These are phyloP conservation scores for Tuberolachnus salignus DNA, from an alignment of 2,888 invertebrate genomes.

Conservation along the genomic window DNA sequence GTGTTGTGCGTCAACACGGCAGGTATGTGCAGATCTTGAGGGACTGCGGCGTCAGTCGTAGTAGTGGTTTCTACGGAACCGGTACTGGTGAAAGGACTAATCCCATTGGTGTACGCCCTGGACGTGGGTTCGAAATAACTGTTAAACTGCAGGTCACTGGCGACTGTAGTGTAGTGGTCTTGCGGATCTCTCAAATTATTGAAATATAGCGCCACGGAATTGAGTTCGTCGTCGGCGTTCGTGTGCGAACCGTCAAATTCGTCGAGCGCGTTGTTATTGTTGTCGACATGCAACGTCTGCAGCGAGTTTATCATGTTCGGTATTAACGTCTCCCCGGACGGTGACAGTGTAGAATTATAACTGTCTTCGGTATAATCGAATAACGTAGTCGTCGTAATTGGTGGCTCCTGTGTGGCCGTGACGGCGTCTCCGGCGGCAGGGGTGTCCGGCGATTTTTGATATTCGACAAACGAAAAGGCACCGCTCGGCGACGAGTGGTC, in stretches of 20 bases:
- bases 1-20: slow-evolving; percentile 73
- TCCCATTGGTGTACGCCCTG: slow-evolving; percentile 60
- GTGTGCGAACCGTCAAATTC: neutral
- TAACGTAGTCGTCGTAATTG: slow-evolving; percentile 4
- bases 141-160: slow-evolving; percentile 22
- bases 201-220: slow-evolving; percentile 74
- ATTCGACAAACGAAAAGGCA: slow-evolving; percentile 12
- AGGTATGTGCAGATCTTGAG: slow-evolving; percentile 62
- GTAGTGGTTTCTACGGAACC: slow-evolving; percentile 40
- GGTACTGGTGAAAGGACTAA: neutral
- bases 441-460: neutral
- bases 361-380: neutral
- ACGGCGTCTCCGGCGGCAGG: neutral
- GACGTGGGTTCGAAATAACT: slow-evolving; percentile 36
- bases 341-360: slow-evolving; percentile 19
- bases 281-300: slow-evolving; percentile 19
- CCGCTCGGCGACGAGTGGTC: slow-evolving; percentile 18
- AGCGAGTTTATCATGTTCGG: slow-evolving; percentile 45
- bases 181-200: neutral
- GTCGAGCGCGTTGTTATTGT: slow-evolving; percentile 14
- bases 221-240: slow-evolving; percentile 62
- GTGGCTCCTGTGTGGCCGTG: neutral
- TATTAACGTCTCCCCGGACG: slow-evolving; percentile 31
- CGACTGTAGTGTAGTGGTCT: neutral
- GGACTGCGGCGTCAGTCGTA: slow-evolving; percentile 58